Evolutionary conservation across 2,113 vertebrate species (phyloP).

Genomic region (Gopherus evgoodei): DNA sequence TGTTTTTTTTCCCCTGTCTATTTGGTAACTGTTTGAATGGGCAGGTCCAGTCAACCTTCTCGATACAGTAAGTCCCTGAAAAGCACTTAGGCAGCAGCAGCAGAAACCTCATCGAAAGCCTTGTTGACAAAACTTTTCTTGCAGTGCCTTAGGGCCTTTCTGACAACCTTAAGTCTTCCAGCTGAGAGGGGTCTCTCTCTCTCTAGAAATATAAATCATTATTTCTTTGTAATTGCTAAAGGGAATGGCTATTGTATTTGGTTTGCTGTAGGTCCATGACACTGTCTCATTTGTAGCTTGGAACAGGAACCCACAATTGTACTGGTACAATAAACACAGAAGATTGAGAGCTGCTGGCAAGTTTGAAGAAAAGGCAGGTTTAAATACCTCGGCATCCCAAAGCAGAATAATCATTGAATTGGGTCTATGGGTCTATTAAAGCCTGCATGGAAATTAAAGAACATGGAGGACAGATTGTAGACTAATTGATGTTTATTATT

Average conservation of each 20-base stretch:
- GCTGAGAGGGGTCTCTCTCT: background rate
- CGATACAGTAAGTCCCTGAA: background rate
- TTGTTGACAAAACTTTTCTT: background rate
- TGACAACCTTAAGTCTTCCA: background rate
- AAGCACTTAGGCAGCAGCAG: background rate
- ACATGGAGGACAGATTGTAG: background rate
- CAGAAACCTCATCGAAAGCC: background rate
- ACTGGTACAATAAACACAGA: background rate
- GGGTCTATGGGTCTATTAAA: background rate
- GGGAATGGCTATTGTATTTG: background rate
- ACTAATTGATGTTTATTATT: background rate
- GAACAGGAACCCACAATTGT: background rate
- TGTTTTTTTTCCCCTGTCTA: background rate
- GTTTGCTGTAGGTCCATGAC: background rate
- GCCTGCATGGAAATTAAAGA: background rate
- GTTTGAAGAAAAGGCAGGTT: background rate
- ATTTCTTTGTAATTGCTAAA: background rate
- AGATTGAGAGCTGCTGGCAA: background rate
- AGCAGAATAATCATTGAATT: background rate
- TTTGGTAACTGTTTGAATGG: background rate
- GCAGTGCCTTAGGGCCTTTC: background rate
- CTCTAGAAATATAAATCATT: background rate
- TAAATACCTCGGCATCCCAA: background rate
- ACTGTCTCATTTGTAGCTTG: background rate
- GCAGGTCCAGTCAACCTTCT: background rate